Percentiles rank a stretch among this genome's conserved stretches.
These are phyloP conservation scores for Bhutanitis thaidina DNA, from an alignment of 2,888 invertebrate species.

Conservation along the genomic window DNA sequence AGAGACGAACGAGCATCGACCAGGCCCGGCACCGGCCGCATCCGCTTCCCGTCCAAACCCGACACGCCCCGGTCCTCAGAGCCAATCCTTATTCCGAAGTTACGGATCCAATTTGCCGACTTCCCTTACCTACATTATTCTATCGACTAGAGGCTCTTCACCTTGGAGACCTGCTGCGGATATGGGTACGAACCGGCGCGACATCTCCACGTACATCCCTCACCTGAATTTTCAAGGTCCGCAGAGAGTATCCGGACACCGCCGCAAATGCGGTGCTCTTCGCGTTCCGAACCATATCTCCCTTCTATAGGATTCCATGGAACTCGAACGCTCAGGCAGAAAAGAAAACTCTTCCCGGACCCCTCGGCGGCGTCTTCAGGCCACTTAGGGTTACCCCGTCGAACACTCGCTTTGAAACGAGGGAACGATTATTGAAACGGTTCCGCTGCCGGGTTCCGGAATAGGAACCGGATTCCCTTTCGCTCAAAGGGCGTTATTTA, in stretches of 20 bases:
- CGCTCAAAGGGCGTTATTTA: no score
- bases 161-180: slow-evolving; percentile 81
- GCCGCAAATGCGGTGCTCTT: slow-evolving; percentile 48
- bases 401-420: slow-evolving; percentile 38
- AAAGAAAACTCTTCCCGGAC: slow-evolving; percentile 68
- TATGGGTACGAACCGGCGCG: slow-evolving; percentile 81
- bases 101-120: slow-evolving; percentile 83
- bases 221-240: slow-evolving; percentile 20
- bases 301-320: slow-evolving; percentile 71
- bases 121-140: slow-evolving; percentile 64
- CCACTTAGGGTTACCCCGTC: slow-evolving; percentile 61
- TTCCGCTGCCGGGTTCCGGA: no score
- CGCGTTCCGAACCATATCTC: slow-evolving; percentile 64
- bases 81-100: slow-evolving; percentile 75
- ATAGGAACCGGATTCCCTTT: no score
- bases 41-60: no score
- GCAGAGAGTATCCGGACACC: slow-evolving; percentile 38
- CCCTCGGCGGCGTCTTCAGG: slow-evolving; percentile 78
- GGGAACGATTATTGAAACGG: slow-evolving; percentile 58
- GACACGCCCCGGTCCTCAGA: slow-evolving; percentile 72
- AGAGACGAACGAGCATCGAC: slow-evolving; percentile 29
- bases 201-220: slow-evolving; percentile 47
- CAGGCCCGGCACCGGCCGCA: background rate
- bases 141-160: slow-evolving; percentile 79
- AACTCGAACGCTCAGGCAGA: slow-evolving; percentile 73